Percentiles rank a stretch among this genome's conserved stretches.
These are phyloP conservation scores for Oryctolagus cuniculus DNA, from an alignment of 2,113 vertebrate genomes.

Conservation along the genomic window mOryCun1.1 NC_091443.1:51549001-51549500, in stretches of 20 bases:
- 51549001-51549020: conserved; percentile 60
- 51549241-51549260: conserved; percentile 19
- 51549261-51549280: background rate
- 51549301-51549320: background rate
- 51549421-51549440: conserved; percentile 80
- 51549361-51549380: conserved; percentile 7
- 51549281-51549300: background rate
- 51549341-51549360: background rate
- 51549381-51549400: conserved; percentile 70
- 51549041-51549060: conserved; percentile 43
- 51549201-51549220: background rate
- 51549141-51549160: conserved; percentile 82
- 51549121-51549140: conserved; percentile 83
- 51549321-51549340: background rate
- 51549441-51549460: conserved; percentile 81
- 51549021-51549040: conserved; percentile 59
- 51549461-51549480: conserved; percentile 75
- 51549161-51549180: background rate
- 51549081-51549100: conserved; percentile 76
- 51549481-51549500: conserved; percentile 83
- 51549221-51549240: background rate
- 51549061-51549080: conserved; percentile 79
- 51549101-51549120: conserved; percentile 79
- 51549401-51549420: conserved; percentile 82
- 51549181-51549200: background rate